Percentiles rank a stretch among this genome's conserved stretches.
phyloP scores from a whole-genome alignment of 2,888 invertebrate species.

The Drepanosiphum platanoidis region DNA sequence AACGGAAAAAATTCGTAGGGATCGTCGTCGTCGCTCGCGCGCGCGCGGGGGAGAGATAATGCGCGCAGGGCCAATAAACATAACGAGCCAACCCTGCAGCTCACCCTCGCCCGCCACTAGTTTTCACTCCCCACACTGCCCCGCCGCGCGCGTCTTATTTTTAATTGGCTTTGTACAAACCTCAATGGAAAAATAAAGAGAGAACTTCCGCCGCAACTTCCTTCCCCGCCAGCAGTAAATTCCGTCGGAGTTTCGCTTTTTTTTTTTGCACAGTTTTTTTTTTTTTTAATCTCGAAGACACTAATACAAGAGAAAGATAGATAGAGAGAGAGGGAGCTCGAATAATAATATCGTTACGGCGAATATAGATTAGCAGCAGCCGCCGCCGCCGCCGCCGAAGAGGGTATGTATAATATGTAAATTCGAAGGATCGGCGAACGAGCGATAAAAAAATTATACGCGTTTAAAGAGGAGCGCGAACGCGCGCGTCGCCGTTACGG shows the following conservation, averaged over 20 bases:
- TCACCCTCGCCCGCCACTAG: constrained; percentile 51
- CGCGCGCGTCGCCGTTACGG: constrained; percentile 16
- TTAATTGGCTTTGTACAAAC: constrained; percentile 63
- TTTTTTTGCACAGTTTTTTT: neutral
- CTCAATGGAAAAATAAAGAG: constrained; percentile 63
- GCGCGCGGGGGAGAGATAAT: constrained; percentile 24
- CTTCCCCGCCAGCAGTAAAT: constrained; percentile 5
- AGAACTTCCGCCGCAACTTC: constrained; percentile 15
- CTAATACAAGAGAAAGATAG: neutral
- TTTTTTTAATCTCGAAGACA: constrained; percentile 59
- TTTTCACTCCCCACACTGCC: neutral
- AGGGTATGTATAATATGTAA: constrained; percentile 50
- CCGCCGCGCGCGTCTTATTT: constrained; percentile 63
- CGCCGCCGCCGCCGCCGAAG: neutral
- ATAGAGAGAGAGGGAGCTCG: constrained; percentile 7
- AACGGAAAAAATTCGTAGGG: constrained; percentile 38
- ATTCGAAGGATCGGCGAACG: constrained; percentile 38
- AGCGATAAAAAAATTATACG: constrained; percentile 61
- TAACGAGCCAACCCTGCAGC: constrained; percentile 66
- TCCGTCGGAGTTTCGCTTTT: constrained; percentile 6
- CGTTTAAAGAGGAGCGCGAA: constrained; percentile 31
- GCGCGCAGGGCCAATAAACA: constrained; percentile 67
- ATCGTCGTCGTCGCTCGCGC: neutral
- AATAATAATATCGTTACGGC: constrained; percentile 60
- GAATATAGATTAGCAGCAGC: constrained; percentile 51